phyloP scores from a whole-genome alignment of 2,113 vertebrate genomes.

The Sturnira hondurensis region DNA sequence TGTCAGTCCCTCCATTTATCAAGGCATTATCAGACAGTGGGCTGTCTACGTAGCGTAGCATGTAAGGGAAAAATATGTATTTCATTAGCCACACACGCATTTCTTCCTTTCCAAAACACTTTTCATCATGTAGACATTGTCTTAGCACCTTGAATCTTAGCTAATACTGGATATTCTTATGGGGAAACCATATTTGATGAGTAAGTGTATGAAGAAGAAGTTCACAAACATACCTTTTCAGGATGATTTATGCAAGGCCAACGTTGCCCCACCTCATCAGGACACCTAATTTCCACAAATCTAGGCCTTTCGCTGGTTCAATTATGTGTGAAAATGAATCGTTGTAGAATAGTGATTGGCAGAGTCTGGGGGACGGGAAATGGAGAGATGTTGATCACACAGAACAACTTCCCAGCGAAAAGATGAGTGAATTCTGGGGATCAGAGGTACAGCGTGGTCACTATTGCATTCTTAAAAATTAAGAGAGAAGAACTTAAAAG shows the following conservation, averaged over 20 bases:
- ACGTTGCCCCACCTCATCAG: not conserved
- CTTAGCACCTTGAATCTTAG: conserved; percentile 51
- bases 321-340: not conserved
- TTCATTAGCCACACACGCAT: conserved; percentile 55
- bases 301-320: not conserved
- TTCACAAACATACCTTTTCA: not conserved
- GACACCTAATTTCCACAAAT: not conserved
- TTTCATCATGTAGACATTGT: conserved; percentile 58
- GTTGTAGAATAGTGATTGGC: not conserved
- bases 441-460: not conserved
- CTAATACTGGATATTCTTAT: conserved; percentile 21
- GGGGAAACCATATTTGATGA: conserved; percentile 9
- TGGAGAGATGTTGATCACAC: not conserved
- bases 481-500: not conserved
- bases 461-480: not conserved
- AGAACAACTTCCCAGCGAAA: not conserved
- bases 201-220: not conserved
- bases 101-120: conserved; percentile 62
- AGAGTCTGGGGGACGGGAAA: not conserved
- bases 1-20: conserved; percentile 46
- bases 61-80: conserved; percentile 15
- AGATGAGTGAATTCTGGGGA: not conserved
- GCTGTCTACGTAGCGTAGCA: conserved; percentile 26
- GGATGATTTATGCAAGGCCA: not conserved
- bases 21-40: conserved; percentile 15